Evolutionary conservation across 1,140 invertebrate genomes (phyloP).

Genomic region (Tetramorium parvispinum): DNA sequence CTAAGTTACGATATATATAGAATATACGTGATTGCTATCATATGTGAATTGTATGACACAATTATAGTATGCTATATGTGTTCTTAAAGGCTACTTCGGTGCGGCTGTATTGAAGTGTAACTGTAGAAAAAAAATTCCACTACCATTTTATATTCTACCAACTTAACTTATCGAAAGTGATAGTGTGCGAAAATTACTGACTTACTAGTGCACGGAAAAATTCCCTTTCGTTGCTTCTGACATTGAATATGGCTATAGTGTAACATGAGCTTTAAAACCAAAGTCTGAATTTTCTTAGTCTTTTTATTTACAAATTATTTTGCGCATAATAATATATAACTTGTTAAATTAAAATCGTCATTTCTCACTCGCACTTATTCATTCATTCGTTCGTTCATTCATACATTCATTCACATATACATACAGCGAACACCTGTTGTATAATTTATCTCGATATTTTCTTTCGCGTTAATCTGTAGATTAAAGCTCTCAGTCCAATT

Average conservation of each 20-base stretch:
- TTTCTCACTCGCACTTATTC: not conserved
- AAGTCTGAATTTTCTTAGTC: not conserved
- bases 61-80: not conserved
- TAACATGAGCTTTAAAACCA: not conserved
- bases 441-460: conserved; percentile 13
- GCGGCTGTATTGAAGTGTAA: not conserved
- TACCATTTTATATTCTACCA: not conserved
- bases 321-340: not conserved
- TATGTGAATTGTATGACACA: not conserved
- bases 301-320: not conserved
- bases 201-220: not conserved
- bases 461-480: not conserved
- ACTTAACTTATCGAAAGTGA: not conserved
- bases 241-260: not conserved
- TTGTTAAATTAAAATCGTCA: not conserved
- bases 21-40: not conserved
- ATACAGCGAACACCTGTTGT: not conserved
- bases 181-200: not conserved
- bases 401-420: not conserved
- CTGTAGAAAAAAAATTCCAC: not conserved
- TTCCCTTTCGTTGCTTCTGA: not conserved
- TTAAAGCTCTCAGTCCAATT: not conserved
- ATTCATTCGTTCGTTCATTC: not conserved
- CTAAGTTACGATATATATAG: not conserved
- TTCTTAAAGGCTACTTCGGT: not conserved